These are phyloP conservation scores for Drepana falcataria DNA, from an alignment of 2,888 invertebrate genomes.

Conservation along the genomic window DNA sequence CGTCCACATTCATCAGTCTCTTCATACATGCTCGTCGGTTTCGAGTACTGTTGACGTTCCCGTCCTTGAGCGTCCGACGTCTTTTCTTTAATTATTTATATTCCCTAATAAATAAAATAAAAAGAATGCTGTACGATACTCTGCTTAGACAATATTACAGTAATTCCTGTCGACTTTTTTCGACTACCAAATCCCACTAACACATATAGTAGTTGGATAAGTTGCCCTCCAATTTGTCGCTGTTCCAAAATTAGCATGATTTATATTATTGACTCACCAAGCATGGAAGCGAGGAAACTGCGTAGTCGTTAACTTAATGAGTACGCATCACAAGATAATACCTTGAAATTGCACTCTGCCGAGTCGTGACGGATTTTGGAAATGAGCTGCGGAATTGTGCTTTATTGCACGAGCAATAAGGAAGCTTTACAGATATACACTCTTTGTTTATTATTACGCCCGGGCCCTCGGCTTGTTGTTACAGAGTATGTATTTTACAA, in stretches of 20 bases:
- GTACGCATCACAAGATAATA: constrained; percentile 5
- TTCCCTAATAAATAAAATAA: too few relatives aligned
- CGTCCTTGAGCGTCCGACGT: too few relatives aligned
- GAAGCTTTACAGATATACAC: background rate
- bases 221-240: background rate
- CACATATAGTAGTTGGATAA: background rate
- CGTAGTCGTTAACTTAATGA: constrained; percentile 17
- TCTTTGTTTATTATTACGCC: background rate
- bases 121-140: too few relatives aligned
- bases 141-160: too few relatives aligned
- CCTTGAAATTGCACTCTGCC: background rate
- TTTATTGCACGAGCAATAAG: background rate
- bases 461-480: background rate
- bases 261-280: constrained; percentile 20
- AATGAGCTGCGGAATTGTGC: background rate
- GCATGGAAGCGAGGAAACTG: background rate
- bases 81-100: too few relatives aligned
- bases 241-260: constrained; percentile 19
- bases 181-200: too few relatives aligned
- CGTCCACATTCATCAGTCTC: too few relatives aligned
- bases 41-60: too few relatives aligned
- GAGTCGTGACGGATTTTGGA: background rate
- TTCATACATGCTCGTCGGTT: too few relatives aligned
- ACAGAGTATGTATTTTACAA: too few relatives aligned
- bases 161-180: too few relatives aligned